Base-by-base conservation (phyloP, 2,797 vertebrate genomes). In the Lutjanus argentimaculatus region DNA sequence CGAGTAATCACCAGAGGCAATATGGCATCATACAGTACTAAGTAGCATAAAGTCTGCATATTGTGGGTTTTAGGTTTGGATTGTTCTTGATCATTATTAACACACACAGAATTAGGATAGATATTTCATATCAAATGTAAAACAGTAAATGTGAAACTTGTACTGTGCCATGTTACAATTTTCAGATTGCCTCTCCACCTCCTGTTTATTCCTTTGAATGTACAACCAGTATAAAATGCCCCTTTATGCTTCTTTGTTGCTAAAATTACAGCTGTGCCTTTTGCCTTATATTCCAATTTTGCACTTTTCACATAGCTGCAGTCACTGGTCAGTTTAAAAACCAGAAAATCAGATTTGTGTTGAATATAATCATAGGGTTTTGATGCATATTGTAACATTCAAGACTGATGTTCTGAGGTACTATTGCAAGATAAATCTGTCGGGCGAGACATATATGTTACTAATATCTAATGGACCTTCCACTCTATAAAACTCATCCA, bases 251-350 rank as follows among this genome's bases (percentile, higher is more conserved):
- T 45, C 40, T 17, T 46, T 53, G 17, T 55, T 61, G 40, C 46
- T 59, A 9, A 45, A 66, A 58, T 45, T 25, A 59, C 48, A 67
- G 46, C n/a, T 14, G 42, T 36, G 22, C 22, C 21, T 76, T 76
- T 52, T 30, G n/a, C 46, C 43, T 59, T 36, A 43, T 10, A 56
- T 46, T 55, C 19, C 21, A 40, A 19, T 22, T 14, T 40, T 30
- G 13, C 25, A 56, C 56, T 56, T 62, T 48, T 56, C 25, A 42
- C 22, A 64, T 19, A 25, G 19, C 15, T 19, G 17, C 22, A 9
- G 48, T 61, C 21, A 57, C 70, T 68, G 19, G 30, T 62, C 65
- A n/a, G 48, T 52, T 43, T 45, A 21, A n/a, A 73, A 67, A n/a
- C 15, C 25, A 25, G 25, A 25, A 25, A 49, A n/a, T 42, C 43